Evolutionary conservation across 2,888 invertebrate genomes (phyloP), one percentile per base, ranked within the genome.

Genomic region (Morinoia aosen): DNA sequence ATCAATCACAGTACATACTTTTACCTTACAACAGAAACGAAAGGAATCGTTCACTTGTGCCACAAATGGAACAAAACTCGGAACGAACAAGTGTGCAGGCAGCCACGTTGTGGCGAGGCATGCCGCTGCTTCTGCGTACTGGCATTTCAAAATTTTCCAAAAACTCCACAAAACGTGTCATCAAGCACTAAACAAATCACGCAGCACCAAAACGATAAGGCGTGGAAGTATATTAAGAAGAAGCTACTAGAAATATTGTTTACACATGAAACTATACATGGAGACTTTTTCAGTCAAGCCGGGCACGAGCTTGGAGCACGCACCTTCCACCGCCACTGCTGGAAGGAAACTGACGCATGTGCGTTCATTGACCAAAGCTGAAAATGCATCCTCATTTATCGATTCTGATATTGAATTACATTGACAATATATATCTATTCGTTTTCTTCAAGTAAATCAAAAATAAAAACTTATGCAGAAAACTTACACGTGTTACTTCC

Each of bases 341-440:
- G 14, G 48, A 90, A 48, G 90, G 90, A 90, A 90, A 90, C 90
- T 90, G 90, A 90, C 11, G 90, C 90, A 90, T 2, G 90, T 90
- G 90, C 90, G 39, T 90, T 90, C 90, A 90, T 90, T 90, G 90
- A 90, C 11, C 48, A 19, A 16, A 48, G 48, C 40, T 48, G 16
- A 90, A 40, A 90, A 90, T 3, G 90, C 90, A 16, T 3, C 16
- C 48, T 16, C 40, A 90, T 12, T 39, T 90, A 90, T 90, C 90
- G 90, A 90, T 90, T 90, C 19, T 33, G 33, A 14, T 90, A 4
- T 48, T 39, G 39, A 25, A 90, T 40, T 90, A 33, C 25, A 33
- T 76, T 2, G 25, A 76, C 76, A 1, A 0, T 19, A 16, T 33
- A 76, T 76, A 76, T 76, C 8, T 76, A 10, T 10, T 76, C 16